Evolutionary conservation across 2,888 invertebrate genomes (phyloP), one percentile per base, ranked within the genome.

Genomic region (Chorisops tibialis): DNA sequence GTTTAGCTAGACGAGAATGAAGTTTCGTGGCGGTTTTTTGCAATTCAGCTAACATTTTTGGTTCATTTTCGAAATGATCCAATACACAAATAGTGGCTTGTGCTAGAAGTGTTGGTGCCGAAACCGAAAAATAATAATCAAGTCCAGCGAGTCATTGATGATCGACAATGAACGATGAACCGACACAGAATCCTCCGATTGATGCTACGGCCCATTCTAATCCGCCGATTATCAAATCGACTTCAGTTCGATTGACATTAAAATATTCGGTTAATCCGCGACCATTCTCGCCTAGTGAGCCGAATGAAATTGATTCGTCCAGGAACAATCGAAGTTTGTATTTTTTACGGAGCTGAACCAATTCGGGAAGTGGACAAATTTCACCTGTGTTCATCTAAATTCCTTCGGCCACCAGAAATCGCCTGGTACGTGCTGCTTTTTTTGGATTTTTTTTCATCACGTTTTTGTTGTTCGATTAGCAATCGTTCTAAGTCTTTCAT

Each of bases 71-170:
- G 65, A 96, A 82, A 0, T 90, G 81, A 67, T 89, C 85, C 1
- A 97, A 75, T 0, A 92, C 88, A 3, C 85, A 83, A 61, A 90
- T 89, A 6, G 95, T 96, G 0, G 94, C 93, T 62, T 93, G 86
- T 1, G 96, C 89, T 69, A 97, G 78, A 77, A 96, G 86, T 0
- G 98, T 97, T 1, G 98, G 97, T 50, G 93, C 78, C 0, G 98
- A 97, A 0, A 98, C 98, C 2, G 97, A 98, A 79, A 98, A 99
- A 77, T 96, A 96, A 75, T 98, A 98, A 81, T 90, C 92, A 50
- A 91, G 79, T 4, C 93, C 93, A 11, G 91, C 90, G 0, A 94
- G 80, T n/a, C 92, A 81, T 75, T 98, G 98, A 76, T 98, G 98
- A 71, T 98, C 97, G 0, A 98, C 90, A 48, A 96, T 88, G 73